Evolutionary conservation across 2,888 invertebrate species (phyloP).

Genomic region (Zootermopsis nevadensis): DNA sequence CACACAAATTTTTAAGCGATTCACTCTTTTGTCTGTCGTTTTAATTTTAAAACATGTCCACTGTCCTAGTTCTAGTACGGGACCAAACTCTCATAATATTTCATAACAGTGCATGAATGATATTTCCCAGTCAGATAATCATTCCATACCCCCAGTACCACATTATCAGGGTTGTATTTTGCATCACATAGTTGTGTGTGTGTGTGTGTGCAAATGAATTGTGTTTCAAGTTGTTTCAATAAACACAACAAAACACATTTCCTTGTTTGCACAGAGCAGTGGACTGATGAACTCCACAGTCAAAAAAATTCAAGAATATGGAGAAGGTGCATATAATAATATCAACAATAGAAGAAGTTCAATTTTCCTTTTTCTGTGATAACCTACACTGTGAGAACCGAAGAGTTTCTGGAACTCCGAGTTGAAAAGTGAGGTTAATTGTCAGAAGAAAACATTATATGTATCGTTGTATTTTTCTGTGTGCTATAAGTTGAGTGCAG

Average conservation of each 20-base stretch:
- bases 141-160: background rate
- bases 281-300: background rate
- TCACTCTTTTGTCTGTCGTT: constrained; percentile 8
- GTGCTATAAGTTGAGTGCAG: background rate
- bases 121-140: background rate
- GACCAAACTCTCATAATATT: constrained; percentile 35
- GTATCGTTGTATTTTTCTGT: background rate
- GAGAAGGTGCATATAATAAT: background rate
- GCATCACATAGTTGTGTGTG: background rate
- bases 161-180: background rate
- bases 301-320: background rate
- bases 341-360: constrained; percentile 3
- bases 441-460: background rate
- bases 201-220: background rate
- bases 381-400: background rate
- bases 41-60: constrained; percentile 15
- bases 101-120: constrained; percentile 14
- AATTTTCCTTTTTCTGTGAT: constrained; percentile 26
- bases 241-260: background rate
- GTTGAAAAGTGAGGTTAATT: background rate
- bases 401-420: background rate
- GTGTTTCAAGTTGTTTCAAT: background rate
- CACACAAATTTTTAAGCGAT: constrained; percentile 11
- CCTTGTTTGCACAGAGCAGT: background rate
- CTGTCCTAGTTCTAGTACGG: constrained; percentile 35